Evolutionary conservation across 1,140 invertebrate genomes (phyloP).

Genomic region (Lineus longissimus): DNA sequence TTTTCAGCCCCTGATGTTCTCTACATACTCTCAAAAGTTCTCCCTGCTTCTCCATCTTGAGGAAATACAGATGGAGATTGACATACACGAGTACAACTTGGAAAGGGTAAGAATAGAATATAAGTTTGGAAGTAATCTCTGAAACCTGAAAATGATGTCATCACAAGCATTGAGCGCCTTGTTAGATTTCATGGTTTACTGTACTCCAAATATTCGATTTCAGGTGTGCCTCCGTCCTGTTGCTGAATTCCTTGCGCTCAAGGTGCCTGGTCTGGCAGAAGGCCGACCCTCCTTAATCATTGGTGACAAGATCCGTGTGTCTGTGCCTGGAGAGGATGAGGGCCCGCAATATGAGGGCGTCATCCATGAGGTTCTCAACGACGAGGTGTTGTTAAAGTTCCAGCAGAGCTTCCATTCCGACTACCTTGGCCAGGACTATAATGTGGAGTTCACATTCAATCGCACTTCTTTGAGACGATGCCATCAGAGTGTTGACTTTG

Average conservation of each 20-base stretch:
- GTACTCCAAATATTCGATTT: too few relatives aligned
- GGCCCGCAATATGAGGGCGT: slow-evolving; percentile 67
- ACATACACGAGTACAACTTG: slow-evolving; percentile 69
- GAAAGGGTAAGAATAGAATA: slow-evolving; percentile 55
- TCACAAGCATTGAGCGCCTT: too few relatives aligned
- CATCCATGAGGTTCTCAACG: slow-evolving; percentile 63
- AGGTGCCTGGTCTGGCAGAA: slow-evolving; percentile 77
- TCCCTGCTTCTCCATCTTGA: slow-evolving; percentile 72
- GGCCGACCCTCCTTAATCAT: slow-evolving; percentile 76
- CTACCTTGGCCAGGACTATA: slow-evolving; percentile 66
- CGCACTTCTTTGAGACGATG: slow-evolving; percentile 59
- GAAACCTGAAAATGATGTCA: too few relatives aligned
- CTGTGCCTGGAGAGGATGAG: slow-evolving; percentile 35
- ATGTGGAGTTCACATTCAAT: slow-evolving; percentile 62
- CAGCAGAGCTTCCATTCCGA: slow-evolving; percentile 65
- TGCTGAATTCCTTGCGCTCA: slow-evolving; percentile 68
- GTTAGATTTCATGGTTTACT: too few relatives aligned
- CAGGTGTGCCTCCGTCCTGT: slow-evolving; percentile 51
- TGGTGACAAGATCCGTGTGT: slow-evolving; percentile 70
- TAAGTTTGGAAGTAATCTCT: background rate
- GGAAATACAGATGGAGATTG: slow-evolving; percentile 63
- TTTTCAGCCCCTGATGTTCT: slow-evolving; percentile 29
- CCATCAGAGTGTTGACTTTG: slow-evolving; percentile 65
- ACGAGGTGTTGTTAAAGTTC: slow-evolving; percentile 70
- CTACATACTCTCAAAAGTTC: slow-evolving; percentile 59